Base-by-base conservation (phyloP, 2,113 vertebrate species). In the Thymallus thymallus region DNA sequence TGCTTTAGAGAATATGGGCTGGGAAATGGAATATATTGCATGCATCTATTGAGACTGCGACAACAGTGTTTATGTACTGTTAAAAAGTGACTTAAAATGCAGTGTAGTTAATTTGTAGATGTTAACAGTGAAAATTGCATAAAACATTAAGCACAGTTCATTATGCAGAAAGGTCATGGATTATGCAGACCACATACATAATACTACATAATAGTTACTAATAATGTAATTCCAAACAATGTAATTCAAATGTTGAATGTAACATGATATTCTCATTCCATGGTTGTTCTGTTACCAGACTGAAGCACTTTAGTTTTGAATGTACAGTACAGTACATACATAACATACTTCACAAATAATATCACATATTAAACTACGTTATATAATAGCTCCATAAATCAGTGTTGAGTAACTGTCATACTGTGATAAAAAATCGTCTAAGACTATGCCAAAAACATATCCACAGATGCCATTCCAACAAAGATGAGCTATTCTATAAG, bases 111-210 rank as follows among this genome's bases (percentile, higher is more conserved):
- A 32, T 32, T 32, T 6, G 32, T 6, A 32, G 32, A 6, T 32
- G 32, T 30, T 32, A 32, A 32, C 1, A 32, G 32, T 6, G 6
- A 32, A 32, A 32, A 68, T 35, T 87, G 85, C 85, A 89, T 85
- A 81, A 87, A 89, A 86, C 80, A 87, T 87, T 72, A 83, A 85
- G 69, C 68, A 32, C 61, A 77, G 73, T 84, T n/a, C 82, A 83
- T 85, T 83, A 87, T 85, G 84, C 77, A 72, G 82, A 89, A 82
- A 30, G 68, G 56, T 58, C 6, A 77, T 85, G 23, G 80, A 90
- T 86, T 86, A 86, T 86, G 23, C 80, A 86, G 66, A 74, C 0
- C 3, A 61, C 79, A 75, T 77, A 81, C 30, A 74, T 80, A 71
- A 61, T 63, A 56, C 46, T 70, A 77, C 69, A 64, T 51, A 14